Evolutionary conservation across 2,113 vertebrate genomes (phyloP).

Genomic region (Sylvietta virens): DNA sequence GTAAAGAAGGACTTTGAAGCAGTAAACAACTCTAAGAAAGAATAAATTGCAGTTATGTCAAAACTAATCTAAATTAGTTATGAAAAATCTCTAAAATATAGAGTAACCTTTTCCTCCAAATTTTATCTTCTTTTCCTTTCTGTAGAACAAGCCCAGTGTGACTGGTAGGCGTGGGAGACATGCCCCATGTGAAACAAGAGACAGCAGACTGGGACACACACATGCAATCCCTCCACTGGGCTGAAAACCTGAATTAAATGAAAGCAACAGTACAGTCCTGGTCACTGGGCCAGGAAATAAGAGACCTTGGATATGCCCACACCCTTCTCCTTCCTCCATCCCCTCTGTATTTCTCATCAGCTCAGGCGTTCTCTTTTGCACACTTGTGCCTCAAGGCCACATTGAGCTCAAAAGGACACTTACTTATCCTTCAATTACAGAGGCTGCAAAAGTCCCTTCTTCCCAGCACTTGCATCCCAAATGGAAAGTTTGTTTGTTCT

Average conservation of each 20-base stretch:
- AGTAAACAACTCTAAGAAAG: not conserved
- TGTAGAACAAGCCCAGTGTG: not conserved
- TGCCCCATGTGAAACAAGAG: not conserved
- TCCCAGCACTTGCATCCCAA: not conserved
- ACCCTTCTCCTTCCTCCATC: not conserved
- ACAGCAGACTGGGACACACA: not conserved
- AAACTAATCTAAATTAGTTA: not conserved
- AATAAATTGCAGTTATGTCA: not conserved
- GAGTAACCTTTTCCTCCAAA: not conserved
- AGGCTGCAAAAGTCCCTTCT: not conserved
- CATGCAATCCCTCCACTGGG: not conserved
- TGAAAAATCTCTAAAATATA: not conserved
- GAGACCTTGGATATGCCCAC: not conserved
- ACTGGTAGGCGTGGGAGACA: not conserved
- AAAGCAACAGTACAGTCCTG: not conserved
- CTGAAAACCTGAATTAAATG: not conserved
- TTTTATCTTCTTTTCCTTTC: not conserved
- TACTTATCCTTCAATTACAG: not conserved
- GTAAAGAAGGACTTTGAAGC: not conserved
- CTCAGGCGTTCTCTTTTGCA: not conserved
- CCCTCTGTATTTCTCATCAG: not conserved
- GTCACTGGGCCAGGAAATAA: not conserved
- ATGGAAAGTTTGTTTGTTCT: not conserved
- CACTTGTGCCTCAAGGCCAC: not conserved
- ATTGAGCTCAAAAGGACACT: not conserved